Conservation (phyloP, 2,797 vertebrate species). For the Falco concolor region DNA sequence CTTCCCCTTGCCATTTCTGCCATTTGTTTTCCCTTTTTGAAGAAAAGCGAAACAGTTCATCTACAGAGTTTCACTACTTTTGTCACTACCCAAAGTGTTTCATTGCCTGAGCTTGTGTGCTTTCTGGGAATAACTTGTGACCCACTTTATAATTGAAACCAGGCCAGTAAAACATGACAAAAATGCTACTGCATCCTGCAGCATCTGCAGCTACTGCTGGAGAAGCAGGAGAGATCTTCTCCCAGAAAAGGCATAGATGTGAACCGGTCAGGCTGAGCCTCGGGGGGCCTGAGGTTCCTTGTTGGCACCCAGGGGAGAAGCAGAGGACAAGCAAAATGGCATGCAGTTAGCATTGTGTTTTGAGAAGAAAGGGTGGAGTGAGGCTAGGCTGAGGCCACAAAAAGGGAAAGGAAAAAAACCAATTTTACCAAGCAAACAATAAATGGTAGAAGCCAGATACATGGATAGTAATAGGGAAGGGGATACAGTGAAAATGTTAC, state of each 20-base stretch:
- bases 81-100: neutral
- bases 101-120: neutral
- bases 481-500: neutral
- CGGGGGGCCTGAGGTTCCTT: neutral
- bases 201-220: neutral
- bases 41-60: neutral
- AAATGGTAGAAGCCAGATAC: neutral
- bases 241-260: neutral
- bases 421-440: neutral
- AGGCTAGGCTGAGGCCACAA: neutral
- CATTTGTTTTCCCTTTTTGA: neutral
- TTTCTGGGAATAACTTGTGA: slow-evolving; percentile 14
- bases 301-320: neutral
- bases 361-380: neutral
- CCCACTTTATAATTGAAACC: slow-evolving; percentile 7
- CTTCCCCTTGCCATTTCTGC: neutral
- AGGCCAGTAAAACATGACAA: neutral
- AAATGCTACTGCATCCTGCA: neutral
- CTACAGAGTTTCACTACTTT: neutral
- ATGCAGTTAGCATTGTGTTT: neutral
- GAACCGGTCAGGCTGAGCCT: neutral
- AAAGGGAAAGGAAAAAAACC: neutral
- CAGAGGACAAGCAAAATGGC: neutral
- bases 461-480: neutral
- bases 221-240: neutral